Evolutionary conservation across 2,888 invertebrate species (phyloP).

Genomic region (Brachylomia viminalis): DNA sequence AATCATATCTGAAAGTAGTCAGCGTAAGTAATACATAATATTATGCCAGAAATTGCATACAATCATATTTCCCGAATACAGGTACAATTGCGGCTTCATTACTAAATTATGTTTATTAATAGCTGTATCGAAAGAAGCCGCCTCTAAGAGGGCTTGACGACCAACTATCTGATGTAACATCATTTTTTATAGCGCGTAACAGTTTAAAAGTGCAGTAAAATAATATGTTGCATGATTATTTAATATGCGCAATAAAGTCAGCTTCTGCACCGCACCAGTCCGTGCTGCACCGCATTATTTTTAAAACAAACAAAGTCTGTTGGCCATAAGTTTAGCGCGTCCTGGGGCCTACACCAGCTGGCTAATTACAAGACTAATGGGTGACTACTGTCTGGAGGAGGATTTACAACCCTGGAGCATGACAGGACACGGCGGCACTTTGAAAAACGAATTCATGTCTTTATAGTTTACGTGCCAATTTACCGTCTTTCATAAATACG

Average conservation of each 20-base stretch:
- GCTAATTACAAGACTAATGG: slow-evolving; percentile 58
- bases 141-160: slow-evolving; percentile 10
- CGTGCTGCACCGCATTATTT: no score
- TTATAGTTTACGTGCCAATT: slow-evolving; percentile 48
- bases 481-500: slow-evolving; percentile 52
- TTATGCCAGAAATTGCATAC: slow-evolving; percentile 26
- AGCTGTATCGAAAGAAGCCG: neutral
- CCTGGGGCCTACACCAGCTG: slow-evolving; percentile 27
- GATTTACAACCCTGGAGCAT: slow-evolving; percentile 45
- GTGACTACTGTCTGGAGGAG: slow-evolving; percentile 32
- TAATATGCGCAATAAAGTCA: slow-evolving; percentile 46
- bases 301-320: slow-evolving; percentile 50
- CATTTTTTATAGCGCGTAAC: slow-evolving; percentile 28
- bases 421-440: slow-evolving; percentile 48
- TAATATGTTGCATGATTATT: slow-evolving; percentile 46
- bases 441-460: slow-evolving; percentile 50
- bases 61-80: slow-evolving; percentile 25
- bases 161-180: slow-evolving; percentile 15
- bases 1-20: slow-evolving; percentile 34
- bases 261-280: no score
- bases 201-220: slow-evolving; percentile 21
- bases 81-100: neutral
- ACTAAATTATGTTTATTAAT: slow-evolving; percentile 24
- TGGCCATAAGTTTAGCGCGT: slow-evolving; percentile 32
- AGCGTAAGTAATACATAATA: slow-evolving; percentile 21